A percentile compares a stretch with the other conserved stretches of the same genome.
phyloP scores from a whole-genome alignment of 92 coral and sea anemone genomes.

The Zoanthus solanderi region DNA sequence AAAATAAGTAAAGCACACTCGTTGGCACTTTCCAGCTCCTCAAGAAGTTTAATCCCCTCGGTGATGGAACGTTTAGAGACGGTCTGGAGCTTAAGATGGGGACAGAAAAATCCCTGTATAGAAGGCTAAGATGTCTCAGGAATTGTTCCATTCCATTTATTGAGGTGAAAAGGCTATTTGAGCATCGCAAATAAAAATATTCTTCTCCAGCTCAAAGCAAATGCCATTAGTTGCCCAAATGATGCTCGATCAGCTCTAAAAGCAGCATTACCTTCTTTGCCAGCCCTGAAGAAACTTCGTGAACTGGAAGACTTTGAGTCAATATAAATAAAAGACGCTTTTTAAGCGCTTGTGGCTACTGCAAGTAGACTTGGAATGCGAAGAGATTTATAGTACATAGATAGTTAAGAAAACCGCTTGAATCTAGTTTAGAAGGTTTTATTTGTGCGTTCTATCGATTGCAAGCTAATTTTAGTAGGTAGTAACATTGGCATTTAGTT shows the following conservation, averaged over 20 bases:
- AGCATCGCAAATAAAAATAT: conserved; percentile 59
- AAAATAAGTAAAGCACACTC: background rate
- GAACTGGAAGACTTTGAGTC: background rate
- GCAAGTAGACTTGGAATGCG: too few species aligned
- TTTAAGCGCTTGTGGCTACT: too few species aligned
- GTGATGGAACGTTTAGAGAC: conserved; percentile 40
- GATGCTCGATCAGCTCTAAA: conserved; percentile 69
- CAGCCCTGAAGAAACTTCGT: background rate
- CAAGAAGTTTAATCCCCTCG: conserved; percentile 64
- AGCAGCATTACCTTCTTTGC: conserved; percentile 57
- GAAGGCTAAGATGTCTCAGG: conserved; percentile 53
- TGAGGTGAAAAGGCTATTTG: conserved; percentile 64
- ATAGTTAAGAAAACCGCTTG: too few species aligned
- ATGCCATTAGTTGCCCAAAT: conserved; percentile 72
- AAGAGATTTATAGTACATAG: too few species aligned
- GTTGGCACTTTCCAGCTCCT: conserved; percentile 49
- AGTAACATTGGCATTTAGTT: too few species aligned
- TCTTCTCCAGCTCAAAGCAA: conserved; percentile 63
- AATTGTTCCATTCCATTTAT: conserved; percentile 46
- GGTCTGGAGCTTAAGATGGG: conserved; percentile 58
- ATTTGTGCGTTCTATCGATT: too few species aligned
- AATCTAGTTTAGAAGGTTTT: too few species aligned
- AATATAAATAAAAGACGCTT: background rate
- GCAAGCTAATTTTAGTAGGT: too few species aligned
- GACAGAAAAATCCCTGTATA: conserved; percentile 54